Base-by-base conservation (phyloP, 2,797 vertebrate genomes). In the Tapera naevia region DNA sequence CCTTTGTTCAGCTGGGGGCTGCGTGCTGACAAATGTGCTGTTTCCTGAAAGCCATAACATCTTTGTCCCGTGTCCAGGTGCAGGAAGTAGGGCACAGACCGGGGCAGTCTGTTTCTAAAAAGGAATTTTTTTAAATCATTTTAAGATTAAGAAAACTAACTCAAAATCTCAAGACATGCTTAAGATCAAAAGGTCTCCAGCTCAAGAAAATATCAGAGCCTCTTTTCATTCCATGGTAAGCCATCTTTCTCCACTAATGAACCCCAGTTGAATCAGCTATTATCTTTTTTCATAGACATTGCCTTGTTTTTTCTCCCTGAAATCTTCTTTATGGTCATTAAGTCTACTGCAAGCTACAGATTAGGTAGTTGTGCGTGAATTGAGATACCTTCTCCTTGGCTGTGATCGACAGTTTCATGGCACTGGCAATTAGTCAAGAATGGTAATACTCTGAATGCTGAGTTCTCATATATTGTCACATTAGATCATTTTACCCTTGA, bases 1-100 rank as follows among this genome's bases (percentile, higher is more conserved):
- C 89, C 95, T 98, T 97, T 97, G 97, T 98, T 97, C 57, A 9
- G 51, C 56, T 61, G 72, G 75, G 96, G 69, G 91, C 92, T 93
- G 88, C 86, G 82, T 10, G 62, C 97, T 96, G 96, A 96, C 93
- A 97, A 98, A 96, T 56, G 78, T 62, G 92, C 95, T 88, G 80
- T 92, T 97, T 97, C 95, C 95, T 96, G 96, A 95, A 90, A 95
- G 94, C 69, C 9, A 16, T 74, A 96, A 91, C 83, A 86, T 70
- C 95, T 83, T 84, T 76, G 88, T 96, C 91, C 88, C 1, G 35
- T 70, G 39, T 56, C 95, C 96, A 97, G 97, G 96, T 95, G 88
- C 24, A 48, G 93, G 89, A 95, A 96, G 83, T 15, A 45, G 60
- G 64, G 39, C n/a, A 79, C 75, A 85, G 89, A 91, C 43, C 57